Evolutionary conservation across 2,888 invertebrate species (phyloP).

Genomic region (Callimorpha dominula): DNA sequence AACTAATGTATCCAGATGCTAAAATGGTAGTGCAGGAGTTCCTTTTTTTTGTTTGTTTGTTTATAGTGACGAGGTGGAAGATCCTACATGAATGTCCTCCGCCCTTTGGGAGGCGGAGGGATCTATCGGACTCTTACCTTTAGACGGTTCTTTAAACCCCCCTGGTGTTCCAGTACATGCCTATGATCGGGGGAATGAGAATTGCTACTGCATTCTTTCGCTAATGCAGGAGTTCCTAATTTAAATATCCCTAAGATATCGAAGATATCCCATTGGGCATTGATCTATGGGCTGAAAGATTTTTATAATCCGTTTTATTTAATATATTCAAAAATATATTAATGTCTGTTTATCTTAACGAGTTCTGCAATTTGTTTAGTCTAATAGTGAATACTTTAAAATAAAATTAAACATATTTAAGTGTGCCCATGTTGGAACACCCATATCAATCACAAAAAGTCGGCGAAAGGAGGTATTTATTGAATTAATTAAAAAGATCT

Average conservation of each 20-base stretch:
- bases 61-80: no score
- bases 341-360: background rate
- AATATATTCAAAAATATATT: background rate
- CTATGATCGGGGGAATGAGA: no score
- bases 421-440: slow-evolving; percentile 6
- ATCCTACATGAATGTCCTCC: no score
- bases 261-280: background rate
- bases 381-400: background rate
- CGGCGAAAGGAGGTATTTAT: slow-evolving; percentile 14
- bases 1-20: no score
- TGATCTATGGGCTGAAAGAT: background rate
- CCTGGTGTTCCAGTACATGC: no score
- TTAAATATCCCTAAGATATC: background rate
- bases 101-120: no score
- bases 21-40: no score
- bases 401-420: background rate
- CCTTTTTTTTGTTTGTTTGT: no score
- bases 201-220: no score
- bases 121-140: no score
- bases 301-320: background rate
- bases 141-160: no score
- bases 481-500: slow-evolving; percentile 14
- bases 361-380: background rate
- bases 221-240: no score
- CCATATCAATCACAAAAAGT: slow-evolving; percentile 25